Evolutionary conservation across 1,140 invertebrate genomes (phyloP), one percentile per base, ranked within the genome.

Genomic region (Lerema accius): DNA sequence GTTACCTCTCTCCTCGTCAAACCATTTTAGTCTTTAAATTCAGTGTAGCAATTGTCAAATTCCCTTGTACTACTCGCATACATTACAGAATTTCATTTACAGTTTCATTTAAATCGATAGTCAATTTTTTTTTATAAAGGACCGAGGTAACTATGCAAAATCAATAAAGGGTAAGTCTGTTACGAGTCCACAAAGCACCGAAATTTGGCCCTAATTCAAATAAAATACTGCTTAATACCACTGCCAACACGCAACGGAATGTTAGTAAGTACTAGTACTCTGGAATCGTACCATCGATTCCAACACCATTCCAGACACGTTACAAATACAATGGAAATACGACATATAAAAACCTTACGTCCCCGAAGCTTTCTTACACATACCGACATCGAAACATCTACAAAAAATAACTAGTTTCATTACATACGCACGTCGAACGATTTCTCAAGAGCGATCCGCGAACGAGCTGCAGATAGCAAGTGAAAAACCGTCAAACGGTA

Each of bases 211-310:
- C 63, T 50, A 40, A 64, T 56, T 45, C 59, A 7, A 48, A 62
- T 60, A 51, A 56, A 63, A 40, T 39, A 59, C 32, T 56, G 61
- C 48, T 50, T 59, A 65, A 69, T 42, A 67, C 55, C 55, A 67
- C 63, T 63, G 59, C 53, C 46, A 71, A 19, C 43, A 56, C 69
- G 60, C 67, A 58, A 42, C 67, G 73, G 73, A 76, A 76, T 73
- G 73, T 76, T 46, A 9, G 10, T 5, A 35, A 45, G 14, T 45
- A 45, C 23, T 28, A 43, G 1, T 14, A 26, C 17, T 4, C 10
- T 28, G 14, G 26, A 58, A 58, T 45, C 51, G 13, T 40, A 19
- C 11, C 14, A 45, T 14, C 16, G 55, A 46, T 46, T 56, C 42
- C 51, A 56, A 28, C 15, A 55, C 16, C 53, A 48, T 48, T 58